Base-by-base conservation (phyloP, 2,888 invertebrate species). In the Phytoseiulus persimilis region DNA sequence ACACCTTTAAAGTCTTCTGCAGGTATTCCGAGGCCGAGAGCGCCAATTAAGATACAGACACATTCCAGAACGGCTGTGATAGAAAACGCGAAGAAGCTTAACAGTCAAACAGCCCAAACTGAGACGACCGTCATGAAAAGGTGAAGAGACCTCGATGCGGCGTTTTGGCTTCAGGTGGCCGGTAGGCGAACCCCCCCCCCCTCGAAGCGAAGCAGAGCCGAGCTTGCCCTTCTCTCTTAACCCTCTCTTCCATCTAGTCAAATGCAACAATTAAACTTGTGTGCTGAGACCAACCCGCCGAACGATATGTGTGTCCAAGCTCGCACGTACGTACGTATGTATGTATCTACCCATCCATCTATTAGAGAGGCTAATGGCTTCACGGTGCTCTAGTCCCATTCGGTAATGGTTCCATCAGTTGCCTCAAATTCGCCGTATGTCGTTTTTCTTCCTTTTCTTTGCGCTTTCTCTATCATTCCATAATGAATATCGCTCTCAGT, bases 1-100 rank as follows among this genome's bases (percentile, higher is more conserved):
- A 87, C 87, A 31, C 87, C 39, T n/a, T 87, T 87, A 32, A 65
- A 65, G 11, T 65, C 65, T 65, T 65, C 65, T 65, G 5, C 65
- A 65, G 65, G 65, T 65, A 65, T 65, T 28, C 65, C 65, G 65
- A 3, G 39, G 5, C 39, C 39, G 39, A 39, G 18, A 65, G 65
- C 65, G 65, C 65, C 65, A 65, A 65, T 65, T 65, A 65, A 65
- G 65, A 65, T 6, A 65, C 65, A 18, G 18, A 65, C 65, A 23
- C 65, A 65, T 65, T 65, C 65, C 65, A 65, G 65, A 65, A 65
- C 65, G 65, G 65, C 11, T 65, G 65, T 28, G 18, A 65, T 14
- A 18, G 65, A 65, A 65, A 65, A 65, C 23, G 65, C 65, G 65
- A 6, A 23, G 18, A 65, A 65, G 65, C 65, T 65, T 65, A 65